A percentile compares a stretch with the other conserved stretches of the same genome.
Evolutionary conservation across 2,888 invertebrate species (phyloP).

Genomic region (Aethes cnicana): DNA sequence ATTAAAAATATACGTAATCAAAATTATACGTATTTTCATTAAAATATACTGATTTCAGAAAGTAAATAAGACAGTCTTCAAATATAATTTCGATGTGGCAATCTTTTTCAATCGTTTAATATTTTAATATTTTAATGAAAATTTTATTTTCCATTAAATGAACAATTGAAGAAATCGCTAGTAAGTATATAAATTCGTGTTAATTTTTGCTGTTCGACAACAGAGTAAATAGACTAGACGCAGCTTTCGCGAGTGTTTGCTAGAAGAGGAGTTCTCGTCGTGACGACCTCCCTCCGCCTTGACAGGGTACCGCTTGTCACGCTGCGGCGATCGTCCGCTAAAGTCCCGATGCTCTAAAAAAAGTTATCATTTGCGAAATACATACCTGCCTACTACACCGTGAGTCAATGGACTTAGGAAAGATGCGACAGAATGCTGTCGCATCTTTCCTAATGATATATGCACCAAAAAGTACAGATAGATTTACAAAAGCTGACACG

Average conservation of each 20-base stretch:
- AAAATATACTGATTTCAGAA: too few relatives aligned
- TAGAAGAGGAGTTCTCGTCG: slow-evolving; percentile 87
- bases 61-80: slow-evolving; percentile 48
- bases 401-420: too few relatives aligned
- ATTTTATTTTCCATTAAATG: slow-evolving; percentile 11
- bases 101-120: slow-evolving; percentile 11
- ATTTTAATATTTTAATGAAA: slow-evolving; percentile 2
- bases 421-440: too few relatives aligned
- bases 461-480: too few relatives aligned
- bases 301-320: slow-evolving; percentile 71
- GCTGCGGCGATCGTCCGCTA: slow-evolving; percentile 70
- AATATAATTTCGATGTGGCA: slow-evolving; percentile 42
- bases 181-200: slow-evolving; percentile 28
- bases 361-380: background rate
- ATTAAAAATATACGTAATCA: too few relatives aligned
- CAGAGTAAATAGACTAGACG: slow-evolving; percentile 66
- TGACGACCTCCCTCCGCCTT: slow-evolving; percentile 85
- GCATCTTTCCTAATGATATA: too few relatives aligned
- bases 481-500: too few relatives aligned
- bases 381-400: too few relatives aligned
- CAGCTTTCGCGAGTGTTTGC: slow-evolving; percentile 87
- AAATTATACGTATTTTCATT: too few relatives aligned
- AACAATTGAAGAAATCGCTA: slow-evolving; percentile 8
- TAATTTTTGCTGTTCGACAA: slow-evolving; percentile 10
- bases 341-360: slow-evolving; percentile 66